phyloP scores from a whole-genome alignment of 1,140 invertebrate species.

The Macrotrachela quadricornifera region DNA sequence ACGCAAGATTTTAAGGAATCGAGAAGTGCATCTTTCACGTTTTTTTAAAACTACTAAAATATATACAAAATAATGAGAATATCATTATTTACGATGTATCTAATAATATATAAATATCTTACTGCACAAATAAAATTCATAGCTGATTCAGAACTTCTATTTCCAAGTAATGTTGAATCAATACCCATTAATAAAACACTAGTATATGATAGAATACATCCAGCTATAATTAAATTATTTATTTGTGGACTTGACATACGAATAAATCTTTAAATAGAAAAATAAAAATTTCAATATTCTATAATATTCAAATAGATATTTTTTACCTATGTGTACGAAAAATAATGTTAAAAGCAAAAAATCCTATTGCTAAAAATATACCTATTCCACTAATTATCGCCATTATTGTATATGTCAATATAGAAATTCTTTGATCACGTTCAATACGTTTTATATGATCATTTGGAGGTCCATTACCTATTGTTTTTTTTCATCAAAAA shows the following conservation, averaged over 20 bases:
- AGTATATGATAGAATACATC: slow-evolving; percentile 85
- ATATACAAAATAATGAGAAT: too few species aligned
- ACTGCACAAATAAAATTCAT: too few species aligned
- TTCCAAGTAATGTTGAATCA: slow-evolving; percentile 59
- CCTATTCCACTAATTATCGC: slow-evolving; percentile 62
- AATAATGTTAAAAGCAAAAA: slow-evolving; percentile 83
- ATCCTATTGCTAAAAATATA: slow-evolving; percentile 68
- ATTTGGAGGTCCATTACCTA: slow-evolving; percentile 39
- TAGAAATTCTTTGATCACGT: slow-evolving; percentile 51
- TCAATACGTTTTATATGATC: slow-evolving; percentile 54
- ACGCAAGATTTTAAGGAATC: too few species aligned
- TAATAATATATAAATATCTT: too few species aligned
- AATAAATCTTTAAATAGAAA: slow-evolving; percentile 53
- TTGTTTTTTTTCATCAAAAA: too few species aligned
- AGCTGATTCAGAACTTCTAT: too few species aligned
- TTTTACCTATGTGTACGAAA: slow-evolving; percentile 75
- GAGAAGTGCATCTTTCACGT: too few species aligned
- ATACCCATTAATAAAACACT: slow-evolving; percentile 86
- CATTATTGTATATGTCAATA: slow-evolving; percentile 58
- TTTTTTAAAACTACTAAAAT: too few species aligned
- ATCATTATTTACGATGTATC: too few species aligned
- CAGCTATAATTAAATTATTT: slow-evolving; percentile 94
- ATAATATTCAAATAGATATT: too few species aligned
- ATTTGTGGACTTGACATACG: slow-evolving; percentile 98
- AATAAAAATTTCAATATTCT: background rate